Evolutionary conservation across 1,140 invertebrate genomes (phyloP).

Genomic region (Lucilia sericata): DNA sequence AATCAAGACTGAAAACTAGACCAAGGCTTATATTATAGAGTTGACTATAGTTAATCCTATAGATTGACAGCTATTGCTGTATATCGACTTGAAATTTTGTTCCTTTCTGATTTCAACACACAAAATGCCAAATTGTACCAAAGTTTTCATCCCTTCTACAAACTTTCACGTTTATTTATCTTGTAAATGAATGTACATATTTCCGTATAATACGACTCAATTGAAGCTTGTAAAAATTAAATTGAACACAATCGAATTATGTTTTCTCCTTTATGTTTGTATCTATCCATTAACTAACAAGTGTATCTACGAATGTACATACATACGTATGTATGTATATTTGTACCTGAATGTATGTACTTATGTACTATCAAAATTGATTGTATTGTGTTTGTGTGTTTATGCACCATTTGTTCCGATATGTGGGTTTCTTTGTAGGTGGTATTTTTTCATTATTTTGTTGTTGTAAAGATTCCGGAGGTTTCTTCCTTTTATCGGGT

Average conservation of each 20-base stretch:
- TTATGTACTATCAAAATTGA: no score
- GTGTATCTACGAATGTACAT: background rate
- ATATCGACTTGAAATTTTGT: no score
- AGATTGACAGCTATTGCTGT: no score
- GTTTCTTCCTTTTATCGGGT: background rate
- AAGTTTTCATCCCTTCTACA: background rate
- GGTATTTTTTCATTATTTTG: background rate
- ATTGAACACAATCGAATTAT: conserved; percentile 68
- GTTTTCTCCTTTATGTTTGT: conserved; percentile 54
- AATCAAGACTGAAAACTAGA: no score
- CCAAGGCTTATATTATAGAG: no score
- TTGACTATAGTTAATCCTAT: no score
- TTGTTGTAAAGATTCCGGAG: background rate
- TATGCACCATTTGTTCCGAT: conserved; percentile 20
- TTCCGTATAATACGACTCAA: conserved; percentile 48
- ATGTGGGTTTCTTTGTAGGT: background rate
- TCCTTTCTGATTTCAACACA: no score
- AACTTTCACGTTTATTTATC: background rate
- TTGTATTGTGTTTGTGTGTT: background rate
- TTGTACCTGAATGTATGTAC: background rate
- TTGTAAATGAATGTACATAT: conserved; percentile 29
- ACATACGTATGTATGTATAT: background rate
- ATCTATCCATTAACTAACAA: background rate
- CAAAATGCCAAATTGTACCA: no score
- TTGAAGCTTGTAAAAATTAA: conserved; percentile 68